Conservation (phyloP, 2,888 invertebrate species). For the Petrolisthes cinctipes region DNA sequence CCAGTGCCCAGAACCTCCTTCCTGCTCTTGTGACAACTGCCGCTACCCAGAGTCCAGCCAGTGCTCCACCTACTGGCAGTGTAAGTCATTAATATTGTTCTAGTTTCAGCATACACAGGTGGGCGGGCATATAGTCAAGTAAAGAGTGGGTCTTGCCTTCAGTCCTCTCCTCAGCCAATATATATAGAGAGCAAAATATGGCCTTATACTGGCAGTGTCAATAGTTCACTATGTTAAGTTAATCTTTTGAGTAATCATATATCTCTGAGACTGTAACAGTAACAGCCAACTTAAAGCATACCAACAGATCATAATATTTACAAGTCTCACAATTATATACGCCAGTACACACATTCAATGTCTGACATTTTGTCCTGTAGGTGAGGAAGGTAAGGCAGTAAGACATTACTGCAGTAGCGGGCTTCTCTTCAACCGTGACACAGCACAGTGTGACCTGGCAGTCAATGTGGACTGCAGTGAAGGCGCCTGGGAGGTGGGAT, state of each 20-base stretch:
- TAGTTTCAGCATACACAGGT: neutral
- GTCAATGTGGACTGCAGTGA: slow-evolving; percentile 63
- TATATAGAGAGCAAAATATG: too few species aligned
- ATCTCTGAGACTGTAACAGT: neutral
- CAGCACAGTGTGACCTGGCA: slow-evolving; percentile 64
- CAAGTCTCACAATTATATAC: neutral
- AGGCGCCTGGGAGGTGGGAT: slow-evolving; percentile 33
- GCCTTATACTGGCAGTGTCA: neutral
- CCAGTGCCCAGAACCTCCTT: slow-evolving; percentile 45
- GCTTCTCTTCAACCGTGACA: slow-evolving; percentile 64
- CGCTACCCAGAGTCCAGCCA: slow-evolving; percentile 46
- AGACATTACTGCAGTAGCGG: slow-evolving; percentile 60
- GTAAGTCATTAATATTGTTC: slow-evolving; percentile 26
- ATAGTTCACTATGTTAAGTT: too few species aligned
- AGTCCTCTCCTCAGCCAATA: too few species aligned
- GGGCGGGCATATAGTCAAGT: too few species aligned
- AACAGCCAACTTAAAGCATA: neutral
- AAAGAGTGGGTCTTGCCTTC: too few species aligned
- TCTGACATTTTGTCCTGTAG: slow-evolving; percentile 17
- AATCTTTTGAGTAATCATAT: too few species aligned
- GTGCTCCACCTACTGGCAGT: slow-evolving; percentile 55
- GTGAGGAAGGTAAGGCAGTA: slow-evolving; percentile 55
- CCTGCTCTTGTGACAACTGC: slow-evolving; percentile 59
- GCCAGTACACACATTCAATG: neutral
- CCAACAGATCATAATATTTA: too few species aligned